Evolutionary conservation across 2,888 invertebrate species (phyloP).

Genomic region (Sialis fuliginosa): DNA sequence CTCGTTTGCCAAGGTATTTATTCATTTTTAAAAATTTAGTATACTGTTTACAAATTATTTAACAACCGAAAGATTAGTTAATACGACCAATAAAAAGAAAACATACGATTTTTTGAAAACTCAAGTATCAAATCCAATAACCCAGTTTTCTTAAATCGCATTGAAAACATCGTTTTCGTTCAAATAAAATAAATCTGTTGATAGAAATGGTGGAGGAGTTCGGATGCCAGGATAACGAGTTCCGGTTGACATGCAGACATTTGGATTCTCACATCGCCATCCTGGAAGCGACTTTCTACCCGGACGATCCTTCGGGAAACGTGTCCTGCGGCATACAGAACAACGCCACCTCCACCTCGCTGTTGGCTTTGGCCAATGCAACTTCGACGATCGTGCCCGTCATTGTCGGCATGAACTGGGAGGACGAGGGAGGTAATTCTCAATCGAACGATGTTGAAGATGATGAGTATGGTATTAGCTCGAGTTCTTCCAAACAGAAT

Average conservation of each 20-base stretch:
- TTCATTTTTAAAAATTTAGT: too few relatives aligned
- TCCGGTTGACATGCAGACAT: conserved; percentile 42
- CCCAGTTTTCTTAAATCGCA: too few relatives aligned
- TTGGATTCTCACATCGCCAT: conserved; percentile 43
- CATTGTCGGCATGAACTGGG: too few relatives aligned
- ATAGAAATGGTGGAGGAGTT: conserved; percentile 46
- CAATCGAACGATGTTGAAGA: conserved; percentile 18
- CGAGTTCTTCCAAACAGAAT: too few relatives aligned
- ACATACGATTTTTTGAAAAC: too few relatives aligned
- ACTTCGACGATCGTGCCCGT: not conserved
- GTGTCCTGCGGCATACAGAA: conserved; percentile 1
- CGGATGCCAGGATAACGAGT: conserved; percentile 38
- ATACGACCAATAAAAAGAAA: too few relatives aligned
- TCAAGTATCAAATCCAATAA: too few relatives aligned
- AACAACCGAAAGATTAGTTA: too few relatives aligned
- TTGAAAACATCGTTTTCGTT: not conserved
- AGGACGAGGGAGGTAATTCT: too few relatives aligned
- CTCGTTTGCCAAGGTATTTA: too few relatives aligned
- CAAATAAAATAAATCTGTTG: conserved; percentile 17
- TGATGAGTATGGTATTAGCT: conserved; percentile 23
- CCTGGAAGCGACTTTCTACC: conserved; percentile 41
- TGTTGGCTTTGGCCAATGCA: not conserved
- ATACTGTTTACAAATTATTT: too few relatives aligned
- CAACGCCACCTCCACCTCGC: not conserved
- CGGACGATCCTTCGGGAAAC: conserved; percentile 13